phyloP scores from a whole-genome alignment of 2,113 vertebrate genomes.

The Corynorhinus townsendii region DNA sequence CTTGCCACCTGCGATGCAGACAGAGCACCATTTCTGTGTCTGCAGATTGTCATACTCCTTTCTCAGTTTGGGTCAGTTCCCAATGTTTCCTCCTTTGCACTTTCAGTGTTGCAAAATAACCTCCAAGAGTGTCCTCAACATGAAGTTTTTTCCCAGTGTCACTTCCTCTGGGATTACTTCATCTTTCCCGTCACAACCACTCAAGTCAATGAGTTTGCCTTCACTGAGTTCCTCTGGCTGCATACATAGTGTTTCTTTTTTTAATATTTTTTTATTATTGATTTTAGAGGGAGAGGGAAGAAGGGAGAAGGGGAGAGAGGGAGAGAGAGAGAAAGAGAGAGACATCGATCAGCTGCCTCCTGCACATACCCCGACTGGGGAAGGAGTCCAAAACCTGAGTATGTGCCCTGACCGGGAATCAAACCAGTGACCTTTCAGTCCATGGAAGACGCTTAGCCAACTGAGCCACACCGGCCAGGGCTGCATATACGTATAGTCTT shows the following conservation, averaged over 20 bases:
- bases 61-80: neutral
- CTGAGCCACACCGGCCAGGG: neutral
- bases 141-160: neutral
- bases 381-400: neutral
- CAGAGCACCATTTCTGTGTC: neutral
- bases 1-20: rapidly evolving
- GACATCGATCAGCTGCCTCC: neutral
- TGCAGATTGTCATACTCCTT: neutral
- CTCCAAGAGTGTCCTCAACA: neutral
- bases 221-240: neutral
- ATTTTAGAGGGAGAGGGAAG: neutral
- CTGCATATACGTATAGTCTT: rapidly evolving
- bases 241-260: rapidly evolving
- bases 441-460: neutral
- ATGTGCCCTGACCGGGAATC: neutral
- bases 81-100: neutral
- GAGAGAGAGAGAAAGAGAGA: too few relatives aligned
- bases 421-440: neutral
- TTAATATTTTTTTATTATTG: neutral
- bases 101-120: neutral
- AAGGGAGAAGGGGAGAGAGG: too few relatives aligned
- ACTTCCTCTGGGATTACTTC: neutral
- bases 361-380: neutral
- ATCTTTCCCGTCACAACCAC: neutral
- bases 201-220: neutral